Evolutionary conservation across 2,113 vertebrate species (phyloP).

Genomic region (Rhineura floridana): DNA sequence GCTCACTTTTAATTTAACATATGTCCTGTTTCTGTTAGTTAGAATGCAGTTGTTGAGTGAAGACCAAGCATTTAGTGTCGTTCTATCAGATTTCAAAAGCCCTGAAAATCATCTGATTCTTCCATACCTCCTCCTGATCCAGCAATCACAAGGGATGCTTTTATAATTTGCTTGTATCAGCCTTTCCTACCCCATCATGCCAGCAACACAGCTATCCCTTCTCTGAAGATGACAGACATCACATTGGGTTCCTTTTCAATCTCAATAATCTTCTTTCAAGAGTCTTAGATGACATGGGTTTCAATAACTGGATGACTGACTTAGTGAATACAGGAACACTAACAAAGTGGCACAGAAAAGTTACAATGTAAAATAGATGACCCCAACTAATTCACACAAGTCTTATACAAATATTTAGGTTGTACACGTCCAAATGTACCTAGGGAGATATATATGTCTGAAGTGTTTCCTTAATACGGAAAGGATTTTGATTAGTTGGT

Average conservation of each 20-base stretch:
- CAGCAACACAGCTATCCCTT: neutral
- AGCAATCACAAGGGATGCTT: neutral
- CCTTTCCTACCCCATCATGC: neutral
- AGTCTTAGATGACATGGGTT: neutral
- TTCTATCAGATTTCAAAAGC: neutral
- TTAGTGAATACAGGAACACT: neutral
- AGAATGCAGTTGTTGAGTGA: neutral
- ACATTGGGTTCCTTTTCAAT: neutral
- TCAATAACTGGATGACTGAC: constrained; percentile 13
- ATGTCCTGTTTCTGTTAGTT: neutral
- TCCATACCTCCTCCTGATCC: neutral
- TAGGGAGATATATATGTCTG: neutral
- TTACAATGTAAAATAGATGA: constrained; percentile 27
- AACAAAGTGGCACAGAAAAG: constrained; percentile 8
- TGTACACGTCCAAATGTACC: constrained; percentile 13
- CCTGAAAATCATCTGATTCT: neutral
- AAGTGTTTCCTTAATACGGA: neutral
- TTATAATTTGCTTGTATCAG: constrained; percentile 2
- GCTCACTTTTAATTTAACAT: constrained; percentile 1
- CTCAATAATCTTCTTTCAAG: neutral
- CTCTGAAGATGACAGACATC: constrained; percentile 1
- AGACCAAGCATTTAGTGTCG: neutral
- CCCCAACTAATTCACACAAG: constrained; percentile 7
- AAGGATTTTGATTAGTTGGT: neutral
- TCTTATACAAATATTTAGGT: constrained; percentile 2